These are phyloP conservation scores for Amblyopsis rosae DNA, from an alignment of 2,113 vertebrate genomes.

Conservation along the genomic window DNA sequence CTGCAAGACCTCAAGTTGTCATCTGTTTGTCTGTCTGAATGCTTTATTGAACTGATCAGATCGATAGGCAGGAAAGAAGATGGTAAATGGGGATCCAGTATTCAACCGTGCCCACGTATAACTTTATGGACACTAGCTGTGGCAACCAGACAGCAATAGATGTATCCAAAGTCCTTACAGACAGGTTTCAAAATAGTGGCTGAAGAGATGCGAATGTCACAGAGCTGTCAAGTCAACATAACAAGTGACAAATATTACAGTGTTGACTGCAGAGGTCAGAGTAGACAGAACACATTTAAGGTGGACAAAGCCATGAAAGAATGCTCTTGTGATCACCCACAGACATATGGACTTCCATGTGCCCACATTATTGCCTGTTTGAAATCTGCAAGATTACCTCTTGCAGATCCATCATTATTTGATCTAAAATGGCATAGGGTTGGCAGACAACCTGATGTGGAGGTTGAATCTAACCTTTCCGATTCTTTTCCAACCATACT, in stretches of 20 bases:
- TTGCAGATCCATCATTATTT: neutral
- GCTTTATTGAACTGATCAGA: neutral
- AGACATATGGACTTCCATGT: neutral
- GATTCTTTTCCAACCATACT: neutral
- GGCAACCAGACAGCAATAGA: neutral
- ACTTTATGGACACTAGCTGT: neutral
- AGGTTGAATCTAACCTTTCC: neutral
- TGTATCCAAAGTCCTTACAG: neutral
- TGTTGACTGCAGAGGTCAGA: neutral
- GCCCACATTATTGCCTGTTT: neutral
- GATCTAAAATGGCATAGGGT: neutral
- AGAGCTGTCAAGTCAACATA: neutral
- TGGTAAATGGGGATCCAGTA: neutral
- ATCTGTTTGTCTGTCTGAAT: neutral
- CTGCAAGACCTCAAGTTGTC: neutral
- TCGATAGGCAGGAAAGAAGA: neutral
- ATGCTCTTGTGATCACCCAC: neutral
- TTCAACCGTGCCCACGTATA: neutral
- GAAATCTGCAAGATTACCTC: neutral
- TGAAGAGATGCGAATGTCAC: neutral
- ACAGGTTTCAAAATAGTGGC: neutral
- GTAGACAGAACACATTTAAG: neutral
- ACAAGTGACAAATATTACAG: neutral
- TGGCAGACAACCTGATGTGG: neutral
- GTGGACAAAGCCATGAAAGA: neutral